Percentiles rank a stretch among this genome's conserved stretches.
phyloP scores from a whole-genome alignment of 1,140 invertebrate genomes.

The Leptopilina clavipes region DNA sequence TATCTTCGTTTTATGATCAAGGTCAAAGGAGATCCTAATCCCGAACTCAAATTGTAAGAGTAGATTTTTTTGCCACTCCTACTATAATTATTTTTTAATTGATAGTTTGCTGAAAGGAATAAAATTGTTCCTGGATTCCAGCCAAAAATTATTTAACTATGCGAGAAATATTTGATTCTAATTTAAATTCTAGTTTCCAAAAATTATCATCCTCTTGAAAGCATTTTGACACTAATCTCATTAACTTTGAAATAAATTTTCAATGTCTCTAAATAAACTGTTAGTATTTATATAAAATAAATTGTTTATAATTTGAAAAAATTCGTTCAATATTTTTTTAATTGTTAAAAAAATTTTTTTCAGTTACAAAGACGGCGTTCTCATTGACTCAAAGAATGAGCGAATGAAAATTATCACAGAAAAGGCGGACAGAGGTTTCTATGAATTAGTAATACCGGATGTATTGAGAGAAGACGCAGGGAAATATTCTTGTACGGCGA shows the following conservation, averaged over 20 bases:
- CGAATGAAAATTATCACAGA: slow-evolving; percentile 84
- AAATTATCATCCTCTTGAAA: slow-evolving; percentile 5
- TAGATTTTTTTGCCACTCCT: slow-evolving; percentile 26
- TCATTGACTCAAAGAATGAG: slow-evolving; percentile 81
- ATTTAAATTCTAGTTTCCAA: slow-evolving; percentile 16
- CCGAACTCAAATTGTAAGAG: slow-evolving; percentile 89
- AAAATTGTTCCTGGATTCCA: background rate
- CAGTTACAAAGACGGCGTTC: slow-evolving; percentile 89
- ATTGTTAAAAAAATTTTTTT: slow-evolving; percentile 48
- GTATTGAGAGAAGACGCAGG: slow-evolving; percentile 89
- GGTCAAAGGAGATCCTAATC: slow-evolving; percentile 90
- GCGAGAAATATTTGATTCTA: slow-evolving; percentile 9
- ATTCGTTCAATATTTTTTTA: too few relatives aligned
- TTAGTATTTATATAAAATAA: slow-evolving; percentile 5
- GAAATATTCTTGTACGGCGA: slow-evolving; percentile 89
- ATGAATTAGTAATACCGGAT: slow-evolving; percentile 91
- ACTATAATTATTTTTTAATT: too few relatives aligned
- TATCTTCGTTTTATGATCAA: slow-evolving; percentile 93
- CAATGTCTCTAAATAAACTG: background rate
- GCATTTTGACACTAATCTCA: background rate
- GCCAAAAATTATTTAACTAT: slow-evolving; percentile 20
- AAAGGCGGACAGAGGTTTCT: slow-evolving; percentile 88
- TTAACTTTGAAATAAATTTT: background rate
- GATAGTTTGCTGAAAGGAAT: slow-evolving; percentile 16
- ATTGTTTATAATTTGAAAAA: too few relatives aligned